phyloP scores from a whole-genome alignment of 2,113 vertebrate genomes.

The Ariopsis seemanni region DNA sequence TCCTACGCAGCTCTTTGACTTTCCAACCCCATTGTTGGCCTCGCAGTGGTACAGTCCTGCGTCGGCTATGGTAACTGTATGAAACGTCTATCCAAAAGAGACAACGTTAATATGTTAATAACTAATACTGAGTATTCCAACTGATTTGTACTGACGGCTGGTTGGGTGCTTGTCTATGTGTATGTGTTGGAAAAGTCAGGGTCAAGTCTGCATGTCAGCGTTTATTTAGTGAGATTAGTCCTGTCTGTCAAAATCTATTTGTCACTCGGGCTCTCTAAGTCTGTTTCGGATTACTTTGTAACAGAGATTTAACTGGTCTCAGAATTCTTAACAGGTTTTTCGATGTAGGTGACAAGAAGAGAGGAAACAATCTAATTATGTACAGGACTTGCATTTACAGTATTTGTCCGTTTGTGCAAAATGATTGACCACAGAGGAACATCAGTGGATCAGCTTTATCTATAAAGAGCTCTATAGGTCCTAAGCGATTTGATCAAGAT shows the following conservation, averaged over 20 bases:
- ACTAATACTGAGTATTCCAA: neutral
- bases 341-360: neutral
- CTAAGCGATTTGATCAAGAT: neutral
- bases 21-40: conserved; percentile 78
- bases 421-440: neutral
- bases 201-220: conserved; percentile 13
- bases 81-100: conserved; percentile 72
- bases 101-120: neutral
- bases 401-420: neutral
- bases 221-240: conserved; percentile 32
- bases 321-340: neutral
- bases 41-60: conserved; percentile 82
- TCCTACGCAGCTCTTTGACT: conserved; percentile 71
- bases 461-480: neutral
- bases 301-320: neutral
- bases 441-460: neutral
- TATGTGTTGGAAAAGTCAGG: conserved; percentile 23
- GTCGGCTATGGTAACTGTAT: conserved; percentile 76
- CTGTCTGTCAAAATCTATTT: conserved; percentile 35
- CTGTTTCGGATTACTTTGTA: neutral
- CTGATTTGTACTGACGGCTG: neutral
- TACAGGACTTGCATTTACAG: neutral
- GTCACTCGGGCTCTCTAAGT: conserved; percentile 19
- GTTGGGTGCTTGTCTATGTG: neutral
- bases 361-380: neutral